phyloP scores from a whole-genome alignment of 2,888 invertebrate species.

The Conchocele bisecta region DNA sequence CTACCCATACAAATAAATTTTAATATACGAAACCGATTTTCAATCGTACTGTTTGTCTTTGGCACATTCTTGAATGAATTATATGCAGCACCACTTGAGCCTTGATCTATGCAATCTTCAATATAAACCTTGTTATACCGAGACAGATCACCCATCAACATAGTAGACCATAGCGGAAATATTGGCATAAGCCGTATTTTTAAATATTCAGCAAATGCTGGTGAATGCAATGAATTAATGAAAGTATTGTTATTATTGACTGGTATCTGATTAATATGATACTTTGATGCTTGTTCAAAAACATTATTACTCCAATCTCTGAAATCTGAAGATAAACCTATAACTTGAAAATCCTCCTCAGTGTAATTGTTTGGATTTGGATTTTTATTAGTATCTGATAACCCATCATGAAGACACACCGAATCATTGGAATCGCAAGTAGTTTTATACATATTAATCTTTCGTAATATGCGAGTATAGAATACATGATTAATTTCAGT shows the following conservation, averaged over 20 bases:
- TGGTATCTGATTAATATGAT: not conserved
- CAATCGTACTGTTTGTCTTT: conserved; percentile 15
- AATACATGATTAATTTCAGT: not conserved
- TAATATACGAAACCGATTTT: conserved; percentile 28
- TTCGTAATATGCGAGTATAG: conserved; percentile 5
- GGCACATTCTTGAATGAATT: not conserved
- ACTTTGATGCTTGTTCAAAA: not conserved
- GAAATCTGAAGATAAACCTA: not conserved
- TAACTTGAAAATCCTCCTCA: conserved; percentile 1
- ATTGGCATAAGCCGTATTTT: not conserved
- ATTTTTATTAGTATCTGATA: not conserved
- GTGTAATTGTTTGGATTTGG: not conserved
- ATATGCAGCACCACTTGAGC: not conserved
- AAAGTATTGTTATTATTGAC: not conserved
- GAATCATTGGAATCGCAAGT: not conserved
- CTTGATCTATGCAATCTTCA: not conserved
- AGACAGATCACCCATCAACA: conserved; percentile 24
- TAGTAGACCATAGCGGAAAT: not conserved
- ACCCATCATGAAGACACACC: not conserved
- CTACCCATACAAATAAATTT: conserved; percentile 14
- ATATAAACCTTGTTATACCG: conserved; percentile 2
- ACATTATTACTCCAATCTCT: not conserved
- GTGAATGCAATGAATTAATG: not conserved
- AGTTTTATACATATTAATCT: conserved; percentile 19
- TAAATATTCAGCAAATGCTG: not conserved